These are phyloP conservation scores for Cassiopea andromeda DNA, from an alignment of 30 jellyfish, hydroid and myxozoan genomes.

Conservation along the genomic window DNA sequence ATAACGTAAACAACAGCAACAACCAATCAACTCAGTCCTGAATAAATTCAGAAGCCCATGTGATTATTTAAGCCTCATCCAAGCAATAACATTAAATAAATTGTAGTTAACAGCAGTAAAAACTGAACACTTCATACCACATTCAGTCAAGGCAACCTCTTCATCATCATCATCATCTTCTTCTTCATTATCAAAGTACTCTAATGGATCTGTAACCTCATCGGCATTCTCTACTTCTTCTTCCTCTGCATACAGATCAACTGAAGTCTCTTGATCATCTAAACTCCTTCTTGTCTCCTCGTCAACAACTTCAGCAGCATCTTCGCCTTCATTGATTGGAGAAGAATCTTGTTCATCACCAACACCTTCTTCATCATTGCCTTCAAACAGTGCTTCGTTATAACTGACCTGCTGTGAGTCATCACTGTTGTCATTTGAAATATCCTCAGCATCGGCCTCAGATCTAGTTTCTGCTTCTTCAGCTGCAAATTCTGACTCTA, in stretches of 20 bases:
- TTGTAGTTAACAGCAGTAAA: too few species aligned
- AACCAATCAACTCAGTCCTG: too few species aligned
- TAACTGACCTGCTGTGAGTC: conserved; percentile 16
- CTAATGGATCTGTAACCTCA: conserved; percentile 41
- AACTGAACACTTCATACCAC: conserved; percentile 25
- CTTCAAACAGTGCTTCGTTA: neutral
- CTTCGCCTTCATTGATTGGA: neutral
- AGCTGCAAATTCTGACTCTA: conserved; percentile 7
- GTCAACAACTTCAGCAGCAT: neutral
- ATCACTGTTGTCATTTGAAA: conserved; percentile 5
- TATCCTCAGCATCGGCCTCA: conserved; percentile 11
- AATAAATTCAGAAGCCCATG: too few species aligned
- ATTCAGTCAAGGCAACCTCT: conserved; percentile 45
- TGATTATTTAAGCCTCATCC: too few species aligned
- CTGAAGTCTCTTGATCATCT: neutral
- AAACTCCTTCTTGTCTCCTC: neutral
- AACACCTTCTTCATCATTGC: conserved; percentile 5
- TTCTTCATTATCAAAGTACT: conserved; percentile 64
- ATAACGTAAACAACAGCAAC: too few species aligned
- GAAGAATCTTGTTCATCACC: conserved; percentile 11
- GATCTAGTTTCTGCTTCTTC: conserved; percentile 10
- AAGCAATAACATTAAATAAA: too few species aligned
- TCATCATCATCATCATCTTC: conserved; percentile 65
- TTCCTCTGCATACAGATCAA: conserved; percentile 42
- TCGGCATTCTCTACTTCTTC: conserved; percentile 39